A percentile compares a stretch with the other conserved stretches of the same genome.
These are phyloP conservation scores for Megaceryle torquata DNA, from an alignment of 2,113 vertebrate species.

Conservation along the genomic window DNA sequence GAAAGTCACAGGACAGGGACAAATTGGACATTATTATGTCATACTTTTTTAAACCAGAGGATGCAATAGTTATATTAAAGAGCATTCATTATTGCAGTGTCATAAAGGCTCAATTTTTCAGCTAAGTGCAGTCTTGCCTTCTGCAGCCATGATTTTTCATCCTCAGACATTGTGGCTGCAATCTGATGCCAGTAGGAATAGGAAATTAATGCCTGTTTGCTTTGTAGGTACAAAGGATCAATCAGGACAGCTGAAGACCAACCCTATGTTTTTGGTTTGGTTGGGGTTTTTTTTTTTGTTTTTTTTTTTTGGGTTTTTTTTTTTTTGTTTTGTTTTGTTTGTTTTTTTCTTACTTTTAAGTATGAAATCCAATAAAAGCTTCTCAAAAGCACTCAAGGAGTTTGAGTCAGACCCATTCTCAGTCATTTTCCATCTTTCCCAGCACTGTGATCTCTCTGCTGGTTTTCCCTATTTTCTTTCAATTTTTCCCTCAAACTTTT, in stretches of 20 bases:
- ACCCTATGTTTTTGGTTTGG: not conserved
- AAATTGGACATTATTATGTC: not conserved
- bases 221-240: not conserved
- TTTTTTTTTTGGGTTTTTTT: too few species aligned
- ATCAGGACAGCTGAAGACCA: not conserved
- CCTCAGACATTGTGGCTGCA: not conserved
- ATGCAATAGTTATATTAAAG: not conserved
- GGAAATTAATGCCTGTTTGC: not conserved
- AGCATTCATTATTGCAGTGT: not conserved
- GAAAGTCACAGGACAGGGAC: not conserved
- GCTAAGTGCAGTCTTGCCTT: not conserved
- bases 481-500: not conserved
- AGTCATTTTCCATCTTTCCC: not conserved
- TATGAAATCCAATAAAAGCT: not conserved
- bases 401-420: not conserved
- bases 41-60: not conserved
- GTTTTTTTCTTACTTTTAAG: not conserved
- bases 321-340: not conserved
- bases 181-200: not conserved
- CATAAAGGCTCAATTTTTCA: not conserved
- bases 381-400: not conserved
- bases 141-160: not conserved
- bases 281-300: too few species aligned
- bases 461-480: not conserved
- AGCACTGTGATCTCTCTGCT: not conserved